These are phyloP conservation scores for Gobiocypris rarus DNA, from an alignment of 2,113 vertebrate genomes.

Conservation along the genomic window DNA sequence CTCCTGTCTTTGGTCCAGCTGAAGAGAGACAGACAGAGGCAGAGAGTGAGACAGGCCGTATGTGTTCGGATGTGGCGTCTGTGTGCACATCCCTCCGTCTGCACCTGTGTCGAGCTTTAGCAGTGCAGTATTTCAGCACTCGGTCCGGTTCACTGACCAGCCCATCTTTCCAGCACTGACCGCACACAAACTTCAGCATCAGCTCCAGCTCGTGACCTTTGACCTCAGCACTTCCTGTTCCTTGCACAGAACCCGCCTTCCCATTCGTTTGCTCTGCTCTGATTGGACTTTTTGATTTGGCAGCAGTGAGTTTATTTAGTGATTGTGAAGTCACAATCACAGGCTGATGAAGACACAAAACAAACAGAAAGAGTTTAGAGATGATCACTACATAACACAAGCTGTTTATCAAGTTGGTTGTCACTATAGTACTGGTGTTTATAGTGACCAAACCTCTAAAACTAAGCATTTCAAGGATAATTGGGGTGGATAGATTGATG, in stretches of 20 bases:
- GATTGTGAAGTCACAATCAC: background rate
- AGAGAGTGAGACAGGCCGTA: background rate
- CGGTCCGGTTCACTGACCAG: slow-evolving; percentile 88
- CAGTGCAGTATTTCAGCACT: slow-evolving; percentile 87
- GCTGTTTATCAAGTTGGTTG: background rate
- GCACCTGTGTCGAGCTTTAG: slow-evolving; percentile 90
- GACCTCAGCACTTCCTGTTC: slow-evolving; percentile 30
- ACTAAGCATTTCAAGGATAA: too few relatives aligned
- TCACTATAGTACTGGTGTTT: too few relatives aligned
- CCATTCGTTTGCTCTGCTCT: slow-evolving; percentile 23
- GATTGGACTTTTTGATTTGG: slow-evolving; percentile 17
- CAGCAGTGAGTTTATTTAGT: slow-evolving; percentile 18
- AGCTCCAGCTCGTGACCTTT: slow-evolving; percentile 64
- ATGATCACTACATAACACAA: background rate
- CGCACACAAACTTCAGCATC: slow-evolving; percentile 92
- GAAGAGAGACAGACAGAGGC: slow-evolving; percentile 31
- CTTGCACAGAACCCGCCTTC: slow-evolving; percentile 1
- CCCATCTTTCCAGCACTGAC: slow-evolving; percentile 87
- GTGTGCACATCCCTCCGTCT: slow-evolving; percentile 25
- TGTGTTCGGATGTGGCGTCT: background rate
- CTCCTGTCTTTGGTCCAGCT: slow-evolving; percentile 93
- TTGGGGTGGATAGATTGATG: too few relatives aligned
- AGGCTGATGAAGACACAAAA: background rate
- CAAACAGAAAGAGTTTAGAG: background rate
- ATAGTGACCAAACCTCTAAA: too few relatives aligned